Evolutionary conservation across 2,888 invertebrate species (phyloP).

Genomic region (Busseola fusca): DNA sequence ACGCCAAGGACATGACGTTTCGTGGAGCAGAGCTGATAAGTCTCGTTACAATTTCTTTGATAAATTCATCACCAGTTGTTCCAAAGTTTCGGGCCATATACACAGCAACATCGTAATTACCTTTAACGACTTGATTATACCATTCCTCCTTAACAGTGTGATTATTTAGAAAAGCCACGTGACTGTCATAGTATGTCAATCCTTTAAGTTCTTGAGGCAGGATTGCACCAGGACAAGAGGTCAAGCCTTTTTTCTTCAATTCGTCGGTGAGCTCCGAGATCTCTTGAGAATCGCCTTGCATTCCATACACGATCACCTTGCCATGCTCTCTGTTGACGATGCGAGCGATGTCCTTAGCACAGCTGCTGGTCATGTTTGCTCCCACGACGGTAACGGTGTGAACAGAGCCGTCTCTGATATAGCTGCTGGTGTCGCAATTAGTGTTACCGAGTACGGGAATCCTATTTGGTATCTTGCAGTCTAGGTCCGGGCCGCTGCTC

Average conservation of each 20-base stretch:
- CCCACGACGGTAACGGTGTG: conserved; percentile 65
- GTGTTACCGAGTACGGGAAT: conserved; percentile 65
- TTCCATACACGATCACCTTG: conserved; percentile 64
- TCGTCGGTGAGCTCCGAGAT: conserved; percentile 56
- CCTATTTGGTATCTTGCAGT: conserved; percentile 70
- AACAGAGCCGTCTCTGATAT: conserved; percentile 66
- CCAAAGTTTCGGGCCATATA: conserved; percentile 48
- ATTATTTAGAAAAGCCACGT: conserved; percentile 62
- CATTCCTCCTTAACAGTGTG: conserved; percentile 52
- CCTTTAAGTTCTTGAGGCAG: conserved; percentile 55
- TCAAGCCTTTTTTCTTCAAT: conserved; percentile 51
- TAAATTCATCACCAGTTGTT: conserved; percentile 30
- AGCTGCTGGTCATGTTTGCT: conserved; percentile 64
- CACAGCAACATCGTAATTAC: conserved; percentile 59
- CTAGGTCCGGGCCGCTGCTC: conserved; percentile 64
- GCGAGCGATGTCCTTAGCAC: conserved; percentile 67
- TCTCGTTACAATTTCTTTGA: conserved; percentile 46
- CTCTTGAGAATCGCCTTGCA: conserved; percentile 49
- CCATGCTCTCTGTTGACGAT: conserved; percentile 64
- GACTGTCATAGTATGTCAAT: conserved; percentile 60
- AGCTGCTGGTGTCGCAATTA: conserved; percentile 66
- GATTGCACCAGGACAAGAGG: conserved; percentile 47
- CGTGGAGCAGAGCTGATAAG: conserved; percentile 48
- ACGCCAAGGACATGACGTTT: conserved; percentile 61
- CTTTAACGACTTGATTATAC: conserved; percentile 48